These are phyloP conservation scores for Cossypha niveicapilla DNA, from an alignment of 2,797 vertebrate species.

Conservation along the genomic window DNA sequence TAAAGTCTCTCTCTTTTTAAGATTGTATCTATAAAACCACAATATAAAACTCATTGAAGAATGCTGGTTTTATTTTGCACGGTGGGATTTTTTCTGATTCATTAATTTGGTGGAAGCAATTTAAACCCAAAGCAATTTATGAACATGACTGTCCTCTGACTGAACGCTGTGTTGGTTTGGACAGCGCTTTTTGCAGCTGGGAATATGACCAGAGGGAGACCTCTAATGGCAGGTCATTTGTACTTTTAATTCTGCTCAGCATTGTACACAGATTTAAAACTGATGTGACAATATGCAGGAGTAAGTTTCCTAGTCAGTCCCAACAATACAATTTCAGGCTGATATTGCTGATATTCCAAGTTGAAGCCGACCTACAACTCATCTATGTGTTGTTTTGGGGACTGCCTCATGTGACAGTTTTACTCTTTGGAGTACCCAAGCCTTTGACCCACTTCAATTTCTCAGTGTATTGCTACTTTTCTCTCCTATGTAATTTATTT, in stretches of 20 bases:
- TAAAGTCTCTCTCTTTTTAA: neutral
- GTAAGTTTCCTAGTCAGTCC: neutral
- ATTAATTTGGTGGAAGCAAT: neutral
- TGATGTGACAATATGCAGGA: neutral
- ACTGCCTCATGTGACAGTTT: rapidly evolving
- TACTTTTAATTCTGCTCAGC: neutral
- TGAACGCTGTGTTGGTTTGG: neutral
- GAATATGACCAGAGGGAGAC: neutral
- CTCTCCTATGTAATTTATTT: neutral
- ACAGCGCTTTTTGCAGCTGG: neutral
- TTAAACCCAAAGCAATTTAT: neutral
- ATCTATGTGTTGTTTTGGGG: neutral
- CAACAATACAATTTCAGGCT: neutral
- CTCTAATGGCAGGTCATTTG: neutral
- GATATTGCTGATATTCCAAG: neutral
- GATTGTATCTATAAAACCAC: neutral
- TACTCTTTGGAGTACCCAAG: neutral
- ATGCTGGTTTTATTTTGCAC: neutral
- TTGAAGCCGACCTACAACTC: neutral
- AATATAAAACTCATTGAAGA: neutral
- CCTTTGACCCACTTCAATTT: neutral
- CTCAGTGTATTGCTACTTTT: neutral
- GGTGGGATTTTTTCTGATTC: neutral
- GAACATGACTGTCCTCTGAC: neutral
- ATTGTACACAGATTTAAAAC: neutral